A percentile compares a stretch with the other conserved stretches of the same genome.
These are phyloP conservation scores for Diabrotica undecimpunctata DNA, from an alignment of 1,140 invertebrate species.

Conservation along the genomic window DNA sequence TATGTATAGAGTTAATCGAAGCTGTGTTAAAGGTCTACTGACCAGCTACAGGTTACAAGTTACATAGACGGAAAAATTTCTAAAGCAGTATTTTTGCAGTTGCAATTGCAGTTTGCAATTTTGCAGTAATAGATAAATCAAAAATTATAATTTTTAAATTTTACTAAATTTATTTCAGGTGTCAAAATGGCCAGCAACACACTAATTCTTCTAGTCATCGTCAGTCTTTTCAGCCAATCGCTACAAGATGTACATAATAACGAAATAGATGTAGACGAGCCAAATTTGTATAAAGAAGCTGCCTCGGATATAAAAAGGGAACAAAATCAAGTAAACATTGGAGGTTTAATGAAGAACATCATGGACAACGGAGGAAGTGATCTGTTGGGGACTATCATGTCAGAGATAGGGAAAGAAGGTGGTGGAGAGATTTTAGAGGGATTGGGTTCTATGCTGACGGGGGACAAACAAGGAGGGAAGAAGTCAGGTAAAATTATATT, in stretches of 20 bases:
- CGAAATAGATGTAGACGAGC: slow-evolving; percentile 13
- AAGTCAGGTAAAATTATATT: not conserved
- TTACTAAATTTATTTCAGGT: slow-evolving; percentile 20
- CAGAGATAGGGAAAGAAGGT: slow-evolving; percentile 23
- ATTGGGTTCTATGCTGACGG: slow-evolving; percentile 44
- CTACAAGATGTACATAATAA: slow-evolving; percentile 20
- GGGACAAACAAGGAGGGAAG: slow-evolving; percentile 28
- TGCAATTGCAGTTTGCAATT: too few species aligned
- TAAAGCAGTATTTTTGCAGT: too few species aligned
- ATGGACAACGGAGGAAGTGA: slow-evolving; percentile 55
- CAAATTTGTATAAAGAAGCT: slow-evolving; percentile 17
- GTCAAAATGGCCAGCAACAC: slow-evolving; percentile 23
- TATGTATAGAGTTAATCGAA: too few species aligned
- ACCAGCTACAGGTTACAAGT: too few species aligned
- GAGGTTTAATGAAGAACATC: slow-evolving; percentile 52
- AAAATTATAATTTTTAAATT: too few species aligned
- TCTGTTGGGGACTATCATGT: slow-evolving; percentile 32
- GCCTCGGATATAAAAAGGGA: slow-evolving; percentile 36
- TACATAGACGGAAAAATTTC: too few species aligned
- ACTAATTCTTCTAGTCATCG: slow-evolving; percentile 25
- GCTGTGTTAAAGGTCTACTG: too few species aligned
- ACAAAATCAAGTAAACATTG: slow-evolving; percentile 51
- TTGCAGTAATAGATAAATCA: too few species aligned
- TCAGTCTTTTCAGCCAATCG: slow-evolving; percentile 8
- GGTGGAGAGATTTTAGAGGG: slow-evolving; percentile 49